These are phyloP conservation scores for Drosophila trichaetosa DNA, from an alignment of 2,888 invertebrate species.

Conservation along the genomic window DNA sequence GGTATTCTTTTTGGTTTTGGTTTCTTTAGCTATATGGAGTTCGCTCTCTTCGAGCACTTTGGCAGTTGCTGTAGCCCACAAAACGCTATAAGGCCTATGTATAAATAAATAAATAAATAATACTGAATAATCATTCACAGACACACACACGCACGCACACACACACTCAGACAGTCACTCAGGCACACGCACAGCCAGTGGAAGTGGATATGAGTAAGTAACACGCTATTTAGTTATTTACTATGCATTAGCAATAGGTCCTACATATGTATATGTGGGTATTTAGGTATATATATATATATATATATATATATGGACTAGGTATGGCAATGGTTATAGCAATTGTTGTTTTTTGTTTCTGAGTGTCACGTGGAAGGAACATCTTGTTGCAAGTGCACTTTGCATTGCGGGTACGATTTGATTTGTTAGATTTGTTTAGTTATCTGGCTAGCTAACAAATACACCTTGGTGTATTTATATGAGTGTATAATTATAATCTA, in stretches of 20 bases:
- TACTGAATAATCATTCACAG: conserved; percentile 56
- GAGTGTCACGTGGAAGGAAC: conserved; percentile 66
- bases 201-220: conserved; percentile 68
- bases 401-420: conserved; percentile 27
- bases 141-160: conserved; percentile 5
- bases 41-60: conserved; percentile 53
- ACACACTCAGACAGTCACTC: conserved; percentile 26
- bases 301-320: conserved; percentile 13
- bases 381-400: conserved; percentile 36
- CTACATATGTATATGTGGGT: conserved; percentile 35
- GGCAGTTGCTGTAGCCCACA: conserved; percentile 72
- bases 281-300: conserved; percentile 8
- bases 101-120: conserved; percentile 57
- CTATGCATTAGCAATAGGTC: conserved; percentile 65
- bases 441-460: conserved; percentile 42
- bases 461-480: conserved; percentile 25
- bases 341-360: conserved; percentile 50
- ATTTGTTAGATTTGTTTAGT: conserved; percentile 39
- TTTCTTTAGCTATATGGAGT: conserved; percentile 38
- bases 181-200: conserved; percentile 67
- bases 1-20: background rate
- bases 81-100: conserved; percentile 38
- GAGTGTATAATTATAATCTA: conserved; percentile 45
- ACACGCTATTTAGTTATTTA: conserved; percentile 74
- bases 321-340: conserved; percentile 70